Conservation (phyloP, 2,797 vertebrate genomes). For the Tokudaia muenninki region DNA sequence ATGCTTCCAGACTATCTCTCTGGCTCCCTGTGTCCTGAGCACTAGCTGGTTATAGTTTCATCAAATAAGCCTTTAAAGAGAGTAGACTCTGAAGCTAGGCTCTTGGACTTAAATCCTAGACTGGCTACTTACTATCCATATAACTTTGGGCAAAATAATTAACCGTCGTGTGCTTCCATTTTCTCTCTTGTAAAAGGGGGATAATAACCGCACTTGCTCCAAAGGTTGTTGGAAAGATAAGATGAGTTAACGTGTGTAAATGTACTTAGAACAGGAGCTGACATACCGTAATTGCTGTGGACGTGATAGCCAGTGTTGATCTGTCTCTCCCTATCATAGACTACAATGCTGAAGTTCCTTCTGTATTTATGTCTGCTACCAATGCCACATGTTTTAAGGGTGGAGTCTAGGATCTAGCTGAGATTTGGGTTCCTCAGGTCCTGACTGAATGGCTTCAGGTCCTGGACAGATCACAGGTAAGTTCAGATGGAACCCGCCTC, state of each 20-base stretch:
- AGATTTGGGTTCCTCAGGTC: conserved; percentile 20
- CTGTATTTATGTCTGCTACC: conserved; percentile 30
- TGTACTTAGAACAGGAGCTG: not conserved
- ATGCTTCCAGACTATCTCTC: conserved; percentile 11
- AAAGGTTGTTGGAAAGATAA: conserved; percentile 49
- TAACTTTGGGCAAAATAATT: conserved; percentile 61
- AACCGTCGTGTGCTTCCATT: not conserved
- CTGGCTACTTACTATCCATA: not conserved
- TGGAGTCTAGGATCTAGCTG: not conserved
- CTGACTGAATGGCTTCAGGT: conserved; percentile 28
- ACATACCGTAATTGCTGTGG: not conserved
- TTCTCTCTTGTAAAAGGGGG: conserved; percentile 47
- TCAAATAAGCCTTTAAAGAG: not conserved
- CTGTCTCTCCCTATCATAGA: not conserved
- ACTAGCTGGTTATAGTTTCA: not conserved
- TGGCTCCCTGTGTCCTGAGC: not conserved
- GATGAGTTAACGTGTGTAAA: conserved; percentile 43
- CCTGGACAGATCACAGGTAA: not conserved
- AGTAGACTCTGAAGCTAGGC: not conserved
- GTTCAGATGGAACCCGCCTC: not conserved
- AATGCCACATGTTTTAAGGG: not conserved
- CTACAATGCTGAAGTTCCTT: not conserved
- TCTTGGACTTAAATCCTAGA: conserved; percentile 49
- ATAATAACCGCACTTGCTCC: conserved; percentile 40
- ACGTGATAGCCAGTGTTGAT: conserved; percentile 29